Base-by-base conservation (phyloP, 1,140 invertebrate species). In the Rhynchophorus ferrugineus region DNA sequence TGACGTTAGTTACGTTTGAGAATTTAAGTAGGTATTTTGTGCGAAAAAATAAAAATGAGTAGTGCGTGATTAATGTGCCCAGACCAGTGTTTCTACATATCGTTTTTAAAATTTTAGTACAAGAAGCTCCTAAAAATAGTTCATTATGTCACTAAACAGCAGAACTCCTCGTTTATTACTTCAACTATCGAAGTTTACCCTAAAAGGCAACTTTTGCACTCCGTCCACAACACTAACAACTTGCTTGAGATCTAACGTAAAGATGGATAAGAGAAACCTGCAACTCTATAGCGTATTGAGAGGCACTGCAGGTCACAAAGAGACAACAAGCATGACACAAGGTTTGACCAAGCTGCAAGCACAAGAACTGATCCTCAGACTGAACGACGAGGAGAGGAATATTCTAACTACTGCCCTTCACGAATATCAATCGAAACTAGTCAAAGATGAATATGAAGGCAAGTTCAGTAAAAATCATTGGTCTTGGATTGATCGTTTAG, bases 401-500 rank as follows among this genome's bases (percentile, higher is more conserved):
- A 67, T 80, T 22, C 71, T 89, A 14, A 72, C 81, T 37, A 63
- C 68, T 14, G 81, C 83, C 1, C 64, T 89, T 14, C 78, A 84
- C 56, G 80, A 85, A 67, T 84, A 77, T 63, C 77, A 86, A 66
- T 84, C 84, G 0, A 78, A 81, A 54, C 72, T 78, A 62, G 75
- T 79, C 14, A 86, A 84, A 69, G 80, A 80, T 47, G 79, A 81
- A 64, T 87, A 80, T 64, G 82, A 83, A 81, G 83, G 85, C 86
- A 76, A 69, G 41, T 36, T 20, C 3, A 44, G 37, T 29, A 21
- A 35, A 18, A 35, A 34, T 43, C 8, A 14, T 1, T 14, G 1
- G 18, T 11, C 11, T 34, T 13, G 8, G 6, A 17, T 34, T 1
- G 11, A 9, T 34, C 8, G 1, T 9, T 1, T 34, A 46, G 11